A percentile compares a stretch with the other conserved stretches of the same genome.
Evolutionary conservation across 2,797 vertebrate species (phyloP).

Genomic region (Danio jaintianensis): DNA sequence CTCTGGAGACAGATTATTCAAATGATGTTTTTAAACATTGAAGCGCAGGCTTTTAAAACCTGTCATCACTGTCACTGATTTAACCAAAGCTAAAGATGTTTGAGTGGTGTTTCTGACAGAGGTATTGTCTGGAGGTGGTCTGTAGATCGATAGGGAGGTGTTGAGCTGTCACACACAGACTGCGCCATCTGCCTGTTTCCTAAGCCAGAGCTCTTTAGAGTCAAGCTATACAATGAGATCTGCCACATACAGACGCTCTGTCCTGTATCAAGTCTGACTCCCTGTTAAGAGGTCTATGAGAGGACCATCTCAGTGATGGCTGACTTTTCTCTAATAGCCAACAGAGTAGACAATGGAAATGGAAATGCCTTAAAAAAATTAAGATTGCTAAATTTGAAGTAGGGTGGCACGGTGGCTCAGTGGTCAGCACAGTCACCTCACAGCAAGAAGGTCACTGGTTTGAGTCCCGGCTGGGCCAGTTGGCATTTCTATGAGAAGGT

Average conservation of each 20-base stretch:
- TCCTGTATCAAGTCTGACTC: neutral
- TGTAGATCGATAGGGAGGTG: constrained; percentile 50
- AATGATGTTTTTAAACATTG: neutral
- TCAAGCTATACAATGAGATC: constrained; percentile 68
- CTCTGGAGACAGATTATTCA: neutral
- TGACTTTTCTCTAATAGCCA: neutral
- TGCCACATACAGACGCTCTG: constrained; percentile 72
- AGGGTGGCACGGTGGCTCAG: too few species aligned
- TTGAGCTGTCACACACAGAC: constrained; percentile 77
- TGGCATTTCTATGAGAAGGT: too few species aligned
- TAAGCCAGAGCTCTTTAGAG: constrained; percentile 57
- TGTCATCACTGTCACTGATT: constrained; percentile 11
- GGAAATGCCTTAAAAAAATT: neutral
- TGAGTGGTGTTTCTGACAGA: neutral
- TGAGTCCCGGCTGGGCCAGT: too few species aligned
- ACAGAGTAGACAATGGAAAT: neutral
- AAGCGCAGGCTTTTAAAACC: neutral
- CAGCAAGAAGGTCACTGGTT: too few species aligned
- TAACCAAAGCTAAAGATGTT: neutral
- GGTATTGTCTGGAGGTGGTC: neutral
- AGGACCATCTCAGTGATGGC: neutral
- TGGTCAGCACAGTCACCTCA: too few species aligned
- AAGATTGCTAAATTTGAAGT: neutral
- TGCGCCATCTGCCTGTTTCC: constrained; percentile 54
- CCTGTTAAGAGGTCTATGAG: neutral